These are phyloP conservation scores for Heliornis fulica DNA, from an alignment of 2,113 vertebrate genomes.

Conservation along the genomic window DNA sequence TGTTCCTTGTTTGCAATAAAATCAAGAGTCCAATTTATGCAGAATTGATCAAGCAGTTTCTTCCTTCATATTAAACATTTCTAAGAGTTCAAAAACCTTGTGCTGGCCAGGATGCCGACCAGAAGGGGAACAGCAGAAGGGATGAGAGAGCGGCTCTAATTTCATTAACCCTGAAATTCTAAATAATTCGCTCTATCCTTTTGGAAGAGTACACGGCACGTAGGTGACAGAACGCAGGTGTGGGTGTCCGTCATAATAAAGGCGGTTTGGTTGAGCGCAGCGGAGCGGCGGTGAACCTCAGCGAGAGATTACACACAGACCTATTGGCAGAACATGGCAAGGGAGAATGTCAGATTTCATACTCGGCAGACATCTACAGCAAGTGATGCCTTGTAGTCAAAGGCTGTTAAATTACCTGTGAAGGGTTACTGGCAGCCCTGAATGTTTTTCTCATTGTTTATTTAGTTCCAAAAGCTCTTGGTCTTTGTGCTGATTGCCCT, in stretches of 20 bases:
- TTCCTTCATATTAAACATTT: background rate
- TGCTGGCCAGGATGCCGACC: background rate
- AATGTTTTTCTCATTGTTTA: slow-evolving; percentile 76
- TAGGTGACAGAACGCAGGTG: slow-evolving; percentile 47
- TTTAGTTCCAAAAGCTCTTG: slow-evolving; percentile 78
- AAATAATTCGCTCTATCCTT: background rate
- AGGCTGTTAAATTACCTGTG: slow-evolving; percentile 76
- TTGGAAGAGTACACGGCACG: background rate
- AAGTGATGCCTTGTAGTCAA: slow-evolving; percentile 75
- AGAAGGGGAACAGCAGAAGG: background rate
- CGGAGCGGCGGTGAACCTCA: slow-evolving; percentile 2
- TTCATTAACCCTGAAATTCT: background rate
- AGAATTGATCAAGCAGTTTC: background rate
- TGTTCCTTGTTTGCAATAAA: background rate
- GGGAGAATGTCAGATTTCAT: slow-evolving; percentile 76
- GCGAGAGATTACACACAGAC: slow-evolving; percentile 37
- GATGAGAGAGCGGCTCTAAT: background rate
- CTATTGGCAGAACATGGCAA: slow-evolving; percentile 61
- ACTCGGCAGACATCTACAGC: slow-evolving; percentile 69
- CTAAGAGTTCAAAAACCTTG: background rate
- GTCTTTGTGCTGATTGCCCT: slow-evolving; percentile 74
- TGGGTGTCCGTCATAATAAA: slow-evolving; percentile 36
- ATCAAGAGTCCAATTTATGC: background rate
- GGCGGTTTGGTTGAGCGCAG: slow-evolving; percentile 1
- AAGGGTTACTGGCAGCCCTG: slow-evolving; percentile 77